Conservation (phyloP, 2,113 vertebrate species). For the Chaenocephalus aceratus region DNA sequence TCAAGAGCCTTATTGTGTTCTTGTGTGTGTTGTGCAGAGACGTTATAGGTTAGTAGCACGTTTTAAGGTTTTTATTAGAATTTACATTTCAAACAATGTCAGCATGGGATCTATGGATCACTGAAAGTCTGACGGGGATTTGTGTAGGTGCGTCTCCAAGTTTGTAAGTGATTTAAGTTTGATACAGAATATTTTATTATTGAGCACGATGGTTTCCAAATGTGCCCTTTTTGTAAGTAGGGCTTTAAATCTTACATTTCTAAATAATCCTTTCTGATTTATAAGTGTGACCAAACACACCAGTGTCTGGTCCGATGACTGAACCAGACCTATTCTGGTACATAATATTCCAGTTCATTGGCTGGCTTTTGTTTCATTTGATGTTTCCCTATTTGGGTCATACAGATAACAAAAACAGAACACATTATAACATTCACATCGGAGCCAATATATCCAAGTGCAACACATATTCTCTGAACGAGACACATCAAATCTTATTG, state of each 20-base stretch:
- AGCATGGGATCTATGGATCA: slow-evolving; percentile 16
- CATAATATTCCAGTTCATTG: slow-evolving; percentile 18
- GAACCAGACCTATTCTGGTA: slow-evolving; percentile 27
- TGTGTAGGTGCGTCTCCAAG: slow-evolving; percentile 5
- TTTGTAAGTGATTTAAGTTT: slow-evolving; percentile 24
- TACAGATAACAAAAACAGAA: slow-evolving; percentile 21
- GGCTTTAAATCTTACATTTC: slow-evolving; percentile 28
- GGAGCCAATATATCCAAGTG: background rate
- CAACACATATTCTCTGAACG: background rate
- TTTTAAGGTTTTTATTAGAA: slow-evolving; percentile 48
- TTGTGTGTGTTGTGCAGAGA: slow-evolving; percentile 12
- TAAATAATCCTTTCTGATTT: slow-evolving; percentile 44
- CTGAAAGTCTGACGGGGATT: slow-evolving; percentile 17
- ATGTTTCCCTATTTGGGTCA: slow-evolving; percentile 23
- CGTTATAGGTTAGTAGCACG: slow-evolving; percentile 30
- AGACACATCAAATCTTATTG: background rate
- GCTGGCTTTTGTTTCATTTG: slow-evolving; percentile 20
- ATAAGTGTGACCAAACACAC: slow-evolving; percentile 37
- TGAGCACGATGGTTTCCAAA: slow-evolving; percentile 39
- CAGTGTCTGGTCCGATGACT: slow-evolving; percentile 39
- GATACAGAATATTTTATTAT: slow-evolving; percentile 22
- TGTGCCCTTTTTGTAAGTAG: slow-evolving; percentile 46
- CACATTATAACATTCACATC: background rate
- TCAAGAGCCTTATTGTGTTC: slow-evolving; percentile 35
- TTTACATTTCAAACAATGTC: slow-evolving; percentile 33